Evolutionary conservation across 37 sponge, comb jelly and placozoan genomes (phyloP).

Genomic region (Tethya wilhelma): DNA sequence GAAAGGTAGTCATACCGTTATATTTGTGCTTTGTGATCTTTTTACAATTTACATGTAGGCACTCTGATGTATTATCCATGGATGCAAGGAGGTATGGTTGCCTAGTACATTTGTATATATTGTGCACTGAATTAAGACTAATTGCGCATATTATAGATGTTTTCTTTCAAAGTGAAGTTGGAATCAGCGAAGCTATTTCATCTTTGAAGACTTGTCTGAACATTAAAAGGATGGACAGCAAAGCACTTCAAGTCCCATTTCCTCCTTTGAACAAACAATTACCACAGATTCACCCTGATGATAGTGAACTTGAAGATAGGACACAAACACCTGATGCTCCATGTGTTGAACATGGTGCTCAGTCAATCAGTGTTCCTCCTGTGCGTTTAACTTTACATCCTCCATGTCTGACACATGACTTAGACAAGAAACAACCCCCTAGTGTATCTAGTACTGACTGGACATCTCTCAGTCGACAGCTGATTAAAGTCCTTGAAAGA

Average conservation of each 20-base stretch:
- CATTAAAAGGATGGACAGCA: background rate
- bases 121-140: background rate
- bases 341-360: background rate
- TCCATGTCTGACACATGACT: too few relatives aligned
- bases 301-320: slow-evolving; percentile 2
- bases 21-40: background rate
- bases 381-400: too few relatives aligned
- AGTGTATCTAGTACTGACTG: too few relatives aligned
- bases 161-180: slow-evolving; percentile 19
- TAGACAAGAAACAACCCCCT: too few relatives aligned
- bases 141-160: slow-evolving; percentile 2
- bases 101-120: background rate
- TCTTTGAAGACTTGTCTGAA: slow-evolving; percentile 8
- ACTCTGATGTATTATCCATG: slow-evolving; percentile 66
- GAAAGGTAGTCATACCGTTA: background rate
- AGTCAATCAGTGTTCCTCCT: background rate
- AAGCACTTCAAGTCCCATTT: slow-evolving; percentile 47
- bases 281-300: background rate
- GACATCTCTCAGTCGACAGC: background rate
- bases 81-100: slow-evolving; percentile 58
- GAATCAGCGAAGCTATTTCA: background rate
- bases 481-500: slow-evolving; percentile 57
- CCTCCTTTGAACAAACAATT: slow-evolving; percentile 40
- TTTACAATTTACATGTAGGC: slow-evolving; percentile 14
- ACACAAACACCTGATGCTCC: background rate